phyloP scores from a whole-genome alignment of 2,888 invertebrate species.

The Galerucella calmariensis region DNA sequence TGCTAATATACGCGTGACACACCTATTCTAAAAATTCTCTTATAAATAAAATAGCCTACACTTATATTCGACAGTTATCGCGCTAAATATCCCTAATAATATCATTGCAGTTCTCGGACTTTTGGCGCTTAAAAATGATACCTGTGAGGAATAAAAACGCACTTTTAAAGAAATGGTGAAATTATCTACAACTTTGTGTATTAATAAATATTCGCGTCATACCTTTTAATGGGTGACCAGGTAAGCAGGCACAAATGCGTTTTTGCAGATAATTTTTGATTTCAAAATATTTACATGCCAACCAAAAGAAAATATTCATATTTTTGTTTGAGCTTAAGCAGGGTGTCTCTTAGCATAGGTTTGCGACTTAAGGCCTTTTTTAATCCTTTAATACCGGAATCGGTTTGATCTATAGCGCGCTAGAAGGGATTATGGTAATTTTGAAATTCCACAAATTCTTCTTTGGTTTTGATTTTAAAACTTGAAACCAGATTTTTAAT shows the following conservation, averaged over 20 bases:
- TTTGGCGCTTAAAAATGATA: constrained; percentile 10
- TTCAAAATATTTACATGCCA: background rate
- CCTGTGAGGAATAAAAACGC: constrained; percentile 7
- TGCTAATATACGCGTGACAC: constrained; percentile 42
- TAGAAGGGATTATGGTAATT: constrained; percentile 2
- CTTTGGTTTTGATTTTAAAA: background rate
- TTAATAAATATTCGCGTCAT: background rate
- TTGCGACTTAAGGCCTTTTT: background rate
- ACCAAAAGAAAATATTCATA: background rate
- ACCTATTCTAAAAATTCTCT: constrained; percentile 46
- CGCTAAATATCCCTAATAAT: background rate
- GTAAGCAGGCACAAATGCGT: background rate
- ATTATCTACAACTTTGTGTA: constrained; percentile 1
- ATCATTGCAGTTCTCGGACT: background rate
- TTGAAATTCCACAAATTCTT: constrained; percentile 4
- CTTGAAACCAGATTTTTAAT: background rate
- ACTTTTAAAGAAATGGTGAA: background rate
- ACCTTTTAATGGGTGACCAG: constrained; percentile 1
- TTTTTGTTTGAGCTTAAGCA: background rate
- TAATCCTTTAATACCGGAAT: constrained; percentile 5
- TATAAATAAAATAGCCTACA: constrained; percentile 9
- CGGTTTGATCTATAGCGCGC: background rate
- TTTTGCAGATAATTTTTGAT: background rate
- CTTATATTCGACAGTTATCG: constrained; percentile 3
- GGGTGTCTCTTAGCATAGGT: background rate